A percentile compares a stretch with the other conserved stretches of the same genome.
phyloP scores from a whole-genome alignment of 2,797 vertebrate genomes.

The Heterohyrax brucei region DNA sequence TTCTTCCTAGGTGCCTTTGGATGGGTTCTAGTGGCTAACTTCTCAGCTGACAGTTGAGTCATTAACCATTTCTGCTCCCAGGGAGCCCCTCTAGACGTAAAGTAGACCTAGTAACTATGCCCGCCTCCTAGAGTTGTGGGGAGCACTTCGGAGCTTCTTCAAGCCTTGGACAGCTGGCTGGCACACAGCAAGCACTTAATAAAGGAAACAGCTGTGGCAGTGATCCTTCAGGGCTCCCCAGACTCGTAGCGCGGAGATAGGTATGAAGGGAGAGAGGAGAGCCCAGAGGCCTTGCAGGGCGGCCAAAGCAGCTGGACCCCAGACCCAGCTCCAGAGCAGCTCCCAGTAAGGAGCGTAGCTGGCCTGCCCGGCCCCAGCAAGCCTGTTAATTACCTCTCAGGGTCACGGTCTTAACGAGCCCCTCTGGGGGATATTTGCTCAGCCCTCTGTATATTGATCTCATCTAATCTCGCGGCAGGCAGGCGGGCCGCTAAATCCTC shows the following conservation, averaged over 20 bases:
- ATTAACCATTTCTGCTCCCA: not conserved
- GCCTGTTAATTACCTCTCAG: conserved; percentile 71
- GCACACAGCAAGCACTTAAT: not conserved
- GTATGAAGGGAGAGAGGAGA: not conserved
- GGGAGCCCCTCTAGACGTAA: not conserved
- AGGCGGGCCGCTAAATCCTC: conserved; percentile 79
- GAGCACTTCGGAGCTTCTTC: not conserved
- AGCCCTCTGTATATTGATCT: conserved; percentile 52
- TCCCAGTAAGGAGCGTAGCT: not conserved
- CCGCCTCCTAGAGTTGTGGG: not conserved
- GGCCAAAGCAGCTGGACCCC: not conserved
- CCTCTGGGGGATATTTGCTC: conserved; percentile 9
- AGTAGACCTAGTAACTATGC: not conserved
- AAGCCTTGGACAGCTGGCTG: not conserved
- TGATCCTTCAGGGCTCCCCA: not conserved
- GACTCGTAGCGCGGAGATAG: not conserved
- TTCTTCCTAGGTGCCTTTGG: not conserved
- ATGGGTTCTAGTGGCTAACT: not conserved
- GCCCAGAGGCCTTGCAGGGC: not conserved
- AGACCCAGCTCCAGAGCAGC: not conserved
- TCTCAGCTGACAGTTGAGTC: not conserved
- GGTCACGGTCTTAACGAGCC: conserved; percentile 48
- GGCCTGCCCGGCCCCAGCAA: not conserved
- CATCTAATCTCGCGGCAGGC: conserved; percentile 76
- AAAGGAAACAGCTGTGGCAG: not conserved